phyloP scores from a whole-genome alignment of 2,888 invertebrate species.

The Nemurella pictetii region DNA sequence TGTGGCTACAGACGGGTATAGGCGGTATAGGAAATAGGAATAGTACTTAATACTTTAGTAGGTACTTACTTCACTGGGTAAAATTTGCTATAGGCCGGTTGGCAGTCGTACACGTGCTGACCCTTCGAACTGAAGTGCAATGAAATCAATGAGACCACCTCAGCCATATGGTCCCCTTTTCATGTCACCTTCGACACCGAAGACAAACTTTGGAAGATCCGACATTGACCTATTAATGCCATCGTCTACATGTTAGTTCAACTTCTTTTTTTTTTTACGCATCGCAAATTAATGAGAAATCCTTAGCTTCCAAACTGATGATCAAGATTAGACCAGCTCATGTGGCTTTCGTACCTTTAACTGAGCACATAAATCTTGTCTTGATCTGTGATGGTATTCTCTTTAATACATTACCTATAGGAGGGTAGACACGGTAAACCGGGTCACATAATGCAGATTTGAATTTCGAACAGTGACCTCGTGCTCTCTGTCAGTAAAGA shows the following conservation, averaged over 20 bases:
- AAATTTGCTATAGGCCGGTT: too few relatives aligned
- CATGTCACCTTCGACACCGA: slow-evolving; percentile 6
- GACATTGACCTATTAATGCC: slow-evolving; percentile 8
- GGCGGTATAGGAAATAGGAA: too few relatives aligned
- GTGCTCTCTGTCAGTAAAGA: background rate
- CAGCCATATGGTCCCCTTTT: background rate
- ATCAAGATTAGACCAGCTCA: background rate
- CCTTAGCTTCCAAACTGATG: background rate
- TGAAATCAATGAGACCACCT: background rate
- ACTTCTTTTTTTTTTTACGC: background rate
- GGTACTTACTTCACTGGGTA: too few relatives aligned
- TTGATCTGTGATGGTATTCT: background rate
- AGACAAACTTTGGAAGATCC: slow-evolving; percentile 6
- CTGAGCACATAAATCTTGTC: background rate
- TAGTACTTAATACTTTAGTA: background rate
- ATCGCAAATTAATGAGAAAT: background rate
- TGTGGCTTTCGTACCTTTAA: background rate
- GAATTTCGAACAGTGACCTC: background rate
- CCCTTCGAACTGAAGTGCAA: background rate
- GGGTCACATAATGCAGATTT: background rate
- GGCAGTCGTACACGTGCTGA: background rate
- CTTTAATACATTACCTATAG: background rate
- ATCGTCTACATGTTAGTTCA: background rate
- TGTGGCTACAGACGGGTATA: too few relatives aligned
- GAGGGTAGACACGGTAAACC: background rate